Base-by-base conservation (phyloP, 2,888 invertebrate species). In the Hypena proboscidalis region DNA sequence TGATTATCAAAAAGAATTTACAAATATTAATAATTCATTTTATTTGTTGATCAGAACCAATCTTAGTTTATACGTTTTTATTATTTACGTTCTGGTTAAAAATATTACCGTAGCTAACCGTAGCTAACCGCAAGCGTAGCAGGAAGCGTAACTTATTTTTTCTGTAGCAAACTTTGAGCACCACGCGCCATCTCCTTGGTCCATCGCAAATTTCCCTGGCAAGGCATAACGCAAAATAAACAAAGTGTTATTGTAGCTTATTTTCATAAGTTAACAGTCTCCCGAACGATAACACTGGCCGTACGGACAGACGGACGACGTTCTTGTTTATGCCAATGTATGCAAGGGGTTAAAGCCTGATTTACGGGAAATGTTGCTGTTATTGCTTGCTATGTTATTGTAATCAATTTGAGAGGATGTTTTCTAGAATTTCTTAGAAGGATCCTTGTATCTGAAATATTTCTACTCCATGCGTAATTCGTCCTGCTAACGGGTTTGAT, bases 191-290 rank as follows among this genome's bases (percentile, higher is more conserved):
- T 74, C 68, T 81, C 70, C 72, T 81, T 70, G 64, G 74, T 72
- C 83, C 80, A 70, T 81, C 74, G 70, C 85, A 74, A 81, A 85
- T 85, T 80, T 82, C 80, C 63, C 80, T 76, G 76, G 79, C 77
- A 81, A 83, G 77, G 78, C 79, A 84, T 83, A 85, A 85, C 86
- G 83, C 76, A 86, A 80, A 86, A 88, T 86, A 89, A 89, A 89
- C 87, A 89, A 84, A 81, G 81, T 88, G 86, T 89, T 90, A 89
- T 88, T 88, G 87, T 83, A 87, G 83, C 87, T 88, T 90, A 89
- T 90, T 90, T 89, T 90, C 87, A 88, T 90, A 90, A 88, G 87
- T 89, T 90, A 89, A 90, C 88, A 89, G 89, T 77, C 68, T 70
- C 68, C 30, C 45, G 39, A 62, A 43, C 53, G 42, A 65, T 57